Percentiles rank a stretch among this genome's conserved stretches.
Evolutionary conservation across 2,888 invertebrate species (phyloP).

Genomic region (Pyrrhia umbra): DNA sequence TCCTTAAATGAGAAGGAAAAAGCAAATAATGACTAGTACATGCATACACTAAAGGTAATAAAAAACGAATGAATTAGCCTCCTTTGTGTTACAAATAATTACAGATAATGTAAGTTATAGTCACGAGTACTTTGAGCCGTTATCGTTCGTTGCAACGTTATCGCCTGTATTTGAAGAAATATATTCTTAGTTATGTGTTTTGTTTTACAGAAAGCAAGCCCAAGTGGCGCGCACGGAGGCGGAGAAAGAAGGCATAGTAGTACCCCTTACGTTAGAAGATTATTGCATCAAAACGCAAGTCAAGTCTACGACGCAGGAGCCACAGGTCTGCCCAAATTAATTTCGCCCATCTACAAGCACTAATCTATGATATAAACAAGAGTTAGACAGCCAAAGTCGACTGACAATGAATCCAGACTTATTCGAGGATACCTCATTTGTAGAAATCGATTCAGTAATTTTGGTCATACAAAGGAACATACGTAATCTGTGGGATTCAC

Average conservation of each 20-base stretch:
- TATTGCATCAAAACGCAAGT: slow-evolving; percentile 98
- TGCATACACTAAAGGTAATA: neutral
- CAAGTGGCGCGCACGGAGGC: slow-evolving; percentile 98
- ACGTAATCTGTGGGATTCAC: too few species aligned
- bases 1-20: neutral
- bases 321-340: slow-evolving; percentile 82
- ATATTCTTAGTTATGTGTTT: slow-evolving; percentile 24
- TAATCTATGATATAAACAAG: too few species aligned
- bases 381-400: too few species aligned
- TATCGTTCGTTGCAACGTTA: slow-evolving; percentile 29
- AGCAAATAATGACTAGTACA: neutral
- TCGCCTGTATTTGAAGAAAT: slow-evolving; percentile 10
- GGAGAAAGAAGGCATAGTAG: slow-evolving; percentile 98
- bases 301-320: slow-evolving; percentile 95
- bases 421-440: too few species aligned
- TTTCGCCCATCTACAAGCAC: too few species aligned
- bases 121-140: slow-evolving; percentile 32
- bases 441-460: too few species aligned
- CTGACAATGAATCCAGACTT: too few species aligned
- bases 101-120: slow-evolving; percentile 29
- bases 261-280: slow-evolving; percentile 99
- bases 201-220: slow-evolving; percentile 96
- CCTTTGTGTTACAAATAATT: slow-evolving; percentile 37
- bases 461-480: too few species aligned
- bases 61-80: slow-evolving; percentile 9